These are phyloP conservation scores for Hydraecia micacea DNA, from an alignment of 2,888 invertebrate genomes.

Conservation along the genomic window DNA sequence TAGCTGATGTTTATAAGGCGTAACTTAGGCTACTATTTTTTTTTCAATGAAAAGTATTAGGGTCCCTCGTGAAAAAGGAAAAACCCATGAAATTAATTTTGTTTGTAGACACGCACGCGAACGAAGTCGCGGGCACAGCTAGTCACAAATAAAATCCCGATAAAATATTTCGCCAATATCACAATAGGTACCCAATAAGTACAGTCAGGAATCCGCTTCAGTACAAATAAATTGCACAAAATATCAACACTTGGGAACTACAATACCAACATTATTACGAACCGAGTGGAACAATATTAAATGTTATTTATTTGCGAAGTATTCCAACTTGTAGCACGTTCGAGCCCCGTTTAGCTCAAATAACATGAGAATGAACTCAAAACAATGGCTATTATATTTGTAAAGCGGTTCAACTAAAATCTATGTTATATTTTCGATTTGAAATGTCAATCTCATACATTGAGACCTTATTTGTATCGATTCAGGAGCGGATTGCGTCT, in stretches of 20 bases:
- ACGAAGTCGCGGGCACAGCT: too few species aligned
- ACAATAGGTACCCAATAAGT: background rate
- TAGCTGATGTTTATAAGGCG: too few species aligned
- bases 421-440: slow-evolving; percentile 55
- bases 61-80: too few species aligned
- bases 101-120: too few species aligned
- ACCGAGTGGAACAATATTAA: slow-evolving; percentile 60
- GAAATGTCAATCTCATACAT: slow-evolving; percentile 49
- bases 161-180: background rate
- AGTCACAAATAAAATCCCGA: background rate
- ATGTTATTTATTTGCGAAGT: slow-evolving; percentile 67
- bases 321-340: slow-evolving; percentile 67
- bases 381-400: slow-evolving; percentile 67
- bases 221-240: slow-evolving; percentile 56
- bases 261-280: slow-evolving; percentile 58
- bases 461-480: slow-evolving; percentile 7
- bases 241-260: slow-evolving; percentile 58
- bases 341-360: slow-evolving; percentile 64
- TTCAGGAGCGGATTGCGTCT: background rate
- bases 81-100: too few species aligned
- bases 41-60: too few species aligned
- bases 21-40: too few species aligned
- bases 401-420: slow-evolving; percentile 51
- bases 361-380: slow-evolving; percentile 65
- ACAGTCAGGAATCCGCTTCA: slow-evolving; percentile 35